Evolutionary conservation across 2,113 vertebrate species (phyloP).

Genomic region (Channa maculata): DNA sequence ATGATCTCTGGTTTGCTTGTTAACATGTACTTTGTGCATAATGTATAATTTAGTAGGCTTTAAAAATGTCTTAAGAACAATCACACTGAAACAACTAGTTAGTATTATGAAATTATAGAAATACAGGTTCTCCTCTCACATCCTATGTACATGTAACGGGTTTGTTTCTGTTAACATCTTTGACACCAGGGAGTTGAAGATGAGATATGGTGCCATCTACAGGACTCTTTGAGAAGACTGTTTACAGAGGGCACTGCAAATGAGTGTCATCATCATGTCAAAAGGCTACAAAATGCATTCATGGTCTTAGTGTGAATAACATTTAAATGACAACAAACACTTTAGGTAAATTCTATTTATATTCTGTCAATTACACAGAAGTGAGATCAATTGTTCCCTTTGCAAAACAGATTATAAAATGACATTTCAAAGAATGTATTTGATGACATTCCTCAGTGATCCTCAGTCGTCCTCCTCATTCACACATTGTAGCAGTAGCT

Average conservation of each 20-base stretch:
- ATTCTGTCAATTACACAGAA: neutral
- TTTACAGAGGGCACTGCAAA: neutral
- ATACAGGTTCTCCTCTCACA: neutral
- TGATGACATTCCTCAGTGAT: slow-evolving; percentile 25
- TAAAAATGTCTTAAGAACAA: neutral
- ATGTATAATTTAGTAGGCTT: neutral
- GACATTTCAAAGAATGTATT: neutral
- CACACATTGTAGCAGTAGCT: slow-evolving; percentile 62
- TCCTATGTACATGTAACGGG: neutral
- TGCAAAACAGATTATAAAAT: slow-evolving; percentile 29
- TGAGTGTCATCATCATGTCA: neutral
- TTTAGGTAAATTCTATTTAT: slow-evolving; percentile 21
- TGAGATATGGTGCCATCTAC: slow-evolving; percentile 39
- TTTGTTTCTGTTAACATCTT: neutral
- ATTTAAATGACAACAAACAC: slow-evolving; percentile 23
- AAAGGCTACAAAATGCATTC: neutral
- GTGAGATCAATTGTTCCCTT: slow-evolving; percentile 17
- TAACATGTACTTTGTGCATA: neutral
- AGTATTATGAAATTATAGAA: no score
- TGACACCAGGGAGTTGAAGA: neutral
- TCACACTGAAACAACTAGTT: no score
- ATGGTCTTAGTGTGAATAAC: slow-evolving; percentile 9
- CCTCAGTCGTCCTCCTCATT: slow-evolving; percentile 30
- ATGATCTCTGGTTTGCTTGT: neutral
- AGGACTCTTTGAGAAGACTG: neutral